phyloP scores from a whole-genome alignment of 2,113 vertebrate species.

The Apistogramma diplotaenia region DNA sequence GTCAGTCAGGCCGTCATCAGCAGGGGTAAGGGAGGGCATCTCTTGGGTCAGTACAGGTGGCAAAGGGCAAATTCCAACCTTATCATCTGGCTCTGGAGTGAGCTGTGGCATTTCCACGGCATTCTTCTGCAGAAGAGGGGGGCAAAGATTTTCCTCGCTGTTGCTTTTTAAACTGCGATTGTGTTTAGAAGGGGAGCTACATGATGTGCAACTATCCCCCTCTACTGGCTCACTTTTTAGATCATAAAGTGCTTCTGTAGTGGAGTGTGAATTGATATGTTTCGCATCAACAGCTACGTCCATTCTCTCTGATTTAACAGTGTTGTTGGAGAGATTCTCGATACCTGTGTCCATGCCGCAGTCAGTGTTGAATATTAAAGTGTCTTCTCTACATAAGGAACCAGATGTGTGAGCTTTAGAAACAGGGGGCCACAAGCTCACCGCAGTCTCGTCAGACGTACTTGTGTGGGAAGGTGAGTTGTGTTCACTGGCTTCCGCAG shows the following conservation, averaged over 20 bases:
- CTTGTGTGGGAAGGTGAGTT: slow-evolving; percentile 31
- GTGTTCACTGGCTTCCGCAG: slow-evolving; percentile 1
- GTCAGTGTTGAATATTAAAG: slow-evolving; percentile 41
- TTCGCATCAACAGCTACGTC: slow-evolving; percentile 12
- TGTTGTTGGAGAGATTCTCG: slow-evolving; percentile 9
- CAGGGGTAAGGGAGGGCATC: slow-evolving; percentile 79
- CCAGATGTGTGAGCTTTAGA: background rate
- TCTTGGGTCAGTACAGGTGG: slow-evolving; percentile 74
- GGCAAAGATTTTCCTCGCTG: slow-evolving; percentile 39
- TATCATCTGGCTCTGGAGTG: slow-evolving; percentile 67
- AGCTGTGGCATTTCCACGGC: slow-evolving; percentile 77
- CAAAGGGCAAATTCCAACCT: slow-evolving; percentile 51
- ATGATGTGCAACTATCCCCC: slow-evolving; percentile 31
- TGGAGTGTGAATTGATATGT: slow-evolving; percentile 36
- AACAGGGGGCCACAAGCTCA: slow-evolving; percentile 7
- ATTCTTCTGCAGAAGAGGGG: slow-evolving; percentile 62
- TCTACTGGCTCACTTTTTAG: slow-evolving; percentile 54
- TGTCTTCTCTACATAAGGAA: slow-evolving; percentile 17
- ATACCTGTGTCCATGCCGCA: slow-evolving; percentile 11
- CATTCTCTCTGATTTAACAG: slow-evolving; percentile 29
- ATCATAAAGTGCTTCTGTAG: slow-evolving; percentile 62
- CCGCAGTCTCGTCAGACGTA: slow-evolving; percentile 15
- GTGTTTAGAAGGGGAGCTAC: slow-evolving; percentile 9
- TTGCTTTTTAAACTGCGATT: slow-evolving; percentile 15
- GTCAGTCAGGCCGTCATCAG: slow-evolving; percentile 43